These are phyloP conservation scores for Bimastos eiseni DNA, from an alignment of 2,888 invertebrate species.

Conservation along the genomic window DNA sequence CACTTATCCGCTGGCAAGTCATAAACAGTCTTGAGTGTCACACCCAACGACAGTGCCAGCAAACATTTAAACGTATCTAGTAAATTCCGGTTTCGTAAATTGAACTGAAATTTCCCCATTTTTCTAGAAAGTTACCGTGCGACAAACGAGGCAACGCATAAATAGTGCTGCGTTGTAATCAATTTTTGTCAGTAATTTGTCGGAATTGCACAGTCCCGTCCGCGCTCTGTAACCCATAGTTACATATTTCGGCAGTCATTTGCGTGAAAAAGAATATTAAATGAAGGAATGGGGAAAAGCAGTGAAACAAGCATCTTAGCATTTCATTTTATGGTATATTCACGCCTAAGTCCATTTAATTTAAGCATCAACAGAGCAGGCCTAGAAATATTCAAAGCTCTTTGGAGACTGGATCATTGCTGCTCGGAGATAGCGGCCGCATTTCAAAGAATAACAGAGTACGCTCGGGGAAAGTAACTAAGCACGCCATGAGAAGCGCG, in stretches of 20 bases:
- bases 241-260: not conserved
- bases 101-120: not conserved
- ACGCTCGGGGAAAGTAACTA: too few relatives aligned
- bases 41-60: constrained; percentile 28
- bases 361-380: not conserved
- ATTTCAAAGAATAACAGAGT: too few relatives aligned
- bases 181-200: not conserved
- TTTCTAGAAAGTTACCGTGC: not conserved
- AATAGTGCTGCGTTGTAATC: not conserved
- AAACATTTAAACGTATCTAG: constrained; percentile 31
- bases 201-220: not conserved
- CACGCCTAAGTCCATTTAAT: not conserved
- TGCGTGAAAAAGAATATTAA: not conserved
- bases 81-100: constrained; percentile 18
- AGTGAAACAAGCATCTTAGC: not conserved
- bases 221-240: not conserved
- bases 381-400: not conserved
- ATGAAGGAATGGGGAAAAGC: not conserved
- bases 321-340: not conserved
- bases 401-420: too few relatives aligned
- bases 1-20: constrained; percentile 4
- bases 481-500: too few relatives aligned
- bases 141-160: not conserved
- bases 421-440: too few relatives aligned
- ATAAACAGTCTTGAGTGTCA: constrained; percentile 28